Evolutionary conservation across 2,888 invertebrate genomes (phyloP), one percentile per base, ranked within the genome.

Genomic region (Thecocarcelia acutangulata): DNA sequence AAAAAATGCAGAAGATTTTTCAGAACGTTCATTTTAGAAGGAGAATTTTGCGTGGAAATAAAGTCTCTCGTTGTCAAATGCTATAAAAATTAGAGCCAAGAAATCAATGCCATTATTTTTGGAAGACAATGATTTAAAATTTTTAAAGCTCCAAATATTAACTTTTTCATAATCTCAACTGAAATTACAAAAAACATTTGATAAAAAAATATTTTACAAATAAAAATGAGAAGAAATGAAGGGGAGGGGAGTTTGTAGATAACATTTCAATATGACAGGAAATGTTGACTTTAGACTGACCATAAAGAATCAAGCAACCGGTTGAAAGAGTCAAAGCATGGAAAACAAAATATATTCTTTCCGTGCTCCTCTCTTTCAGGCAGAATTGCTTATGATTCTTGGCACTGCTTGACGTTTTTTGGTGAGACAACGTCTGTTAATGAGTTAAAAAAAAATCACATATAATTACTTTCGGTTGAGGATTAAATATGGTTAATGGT

Each of bases 21-120:
- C 58, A 42, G 52, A 54, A 17, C 56, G 63, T 66, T 66, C 59
- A 59, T 33, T 72, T 77, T 77, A 63, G 44, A 66, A 76, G 76
- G 50, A 66, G 76, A 64, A 61, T 46, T 76, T 76, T 9, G 68
- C 63, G 44, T 77, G 33, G 24, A 59, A 59, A 21, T 70, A 50
- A 69, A 74, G 78, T 50, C 56, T 33, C 52, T 78, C 78, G 82
- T 77, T 56, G 82, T 28, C 37, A 75, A 82, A 61, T 78, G 70
- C 78, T 82, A 82, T 61, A 82, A 82, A 78, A 74, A 76, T 82
- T 78, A 82, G 70, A 82, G 82, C 82, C 82, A 78, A 82, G 74
- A 82, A 82, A 82, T 75, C 61, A 78, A 82, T 59, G 82, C 74
- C 78, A 66, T 82, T 82, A 82, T 54, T 82, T 82, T 78, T 40